These are phyloP conservation scores for Tanypteryx hageni DNA, from an alignment of 2,888 invertebrate species.

Conservation along the genomic window DNA sequence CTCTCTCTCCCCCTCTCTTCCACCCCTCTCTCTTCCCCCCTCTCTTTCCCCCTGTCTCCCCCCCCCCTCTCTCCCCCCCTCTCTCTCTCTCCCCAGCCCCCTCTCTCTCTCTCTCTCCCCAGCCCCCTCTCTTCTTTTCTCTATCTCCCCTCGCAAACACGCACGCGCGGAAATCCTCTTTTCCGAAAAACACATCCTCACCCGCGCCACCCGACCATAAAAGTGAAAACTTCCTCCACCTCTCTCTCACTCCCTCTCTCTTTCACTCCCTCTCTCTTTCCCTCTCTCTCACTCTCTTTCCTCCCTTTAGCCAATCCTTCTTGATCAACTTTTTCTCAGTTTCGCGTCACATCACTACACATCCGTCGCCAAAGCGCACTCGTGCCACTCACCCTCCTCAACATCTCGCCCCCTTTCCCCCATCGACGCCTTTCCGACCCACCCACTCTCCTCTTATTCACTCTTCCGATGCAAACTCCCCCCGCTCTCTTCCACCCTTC, in stretches of 20 bases:
- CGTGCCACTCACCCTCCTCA: not conserved
- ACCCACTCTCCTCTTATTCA: not conserved
- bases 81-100: not conserved
- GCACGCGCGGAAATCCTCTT: not conserved
- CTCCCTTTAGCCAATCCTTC: not conserved
- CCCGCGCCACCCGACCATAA: not conserved
- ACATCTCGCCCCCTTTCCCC: not conserved
- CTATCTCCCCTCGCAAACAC: not conserved
- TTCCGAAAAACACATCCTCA: conserved; percentile 12
- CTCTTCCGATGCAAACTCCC: not conserved
- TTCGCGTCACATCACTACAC: not conserved
- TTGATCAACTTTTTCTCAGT: not conserved
- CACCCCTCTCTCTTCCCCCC: not conserved
- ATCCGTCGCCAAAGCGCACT: not conserved
- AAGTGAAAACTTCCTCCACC: conserved; percentile 4
- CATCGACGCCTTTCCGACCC: not conserved
- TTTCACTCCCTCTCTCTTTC: no score
- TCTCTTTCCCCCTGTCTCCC: not conserved
- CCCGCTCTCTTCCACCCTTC: not conserved
- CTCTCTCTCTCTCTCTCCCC: no score
- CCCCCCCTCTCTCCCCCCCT: not conserved
- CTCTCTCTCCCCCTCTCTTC: no score
- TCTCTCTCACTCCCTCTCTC: not conserved
- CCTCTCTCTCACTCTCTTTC: no score
- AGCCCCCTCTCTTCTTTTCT: not conserved